phyloP scores from a whole-genome alignment of 2,888 invertebrate species.

The Herminia tarsipennalis region DNA sequence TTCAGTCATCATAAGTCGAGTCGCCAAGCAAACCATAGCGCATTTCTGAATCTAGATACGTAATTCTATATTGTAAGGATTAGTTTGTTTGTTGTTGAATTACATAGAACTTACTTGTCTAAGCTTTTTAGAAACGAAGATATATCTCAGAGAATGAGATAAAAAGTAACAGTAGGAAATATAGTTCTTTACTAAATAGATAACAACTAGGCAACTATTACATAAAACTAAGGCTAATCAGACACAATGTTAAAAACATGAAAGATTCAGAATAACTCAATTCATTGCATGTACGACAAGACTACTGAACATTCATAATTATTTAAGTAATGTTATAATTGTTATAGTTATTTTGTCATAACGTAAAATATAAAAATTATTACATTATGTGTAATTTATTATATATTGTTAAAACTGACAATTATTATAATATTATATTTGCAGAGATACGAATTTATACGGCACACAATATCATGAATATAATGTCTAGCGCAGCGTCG shows the following conservation, averaged over 20 bases:
- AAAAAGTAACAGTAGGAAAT: constrained; percentile 10
- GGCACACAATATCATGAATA: constrained; percentile 37
- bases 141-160: constrained; percentile 6
- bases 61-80: neutral
- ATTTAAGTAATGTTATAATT: constrained; percentile 14
- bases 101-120: too few species aligned
- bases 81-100: too few species aligned
- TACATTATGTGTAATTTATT: constrained; percentile 28
- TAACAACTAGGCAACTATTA: constrained; percentile 1
- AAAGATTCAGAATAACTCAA: constrained; percentile 6
- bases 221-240: neutral
- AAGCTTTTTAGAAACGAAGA: too few species aligned
- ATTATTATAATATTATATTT: constrained; percentile 32
- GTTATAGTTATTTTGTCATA: constrained; percentile 19
- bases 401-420: constrained; percentile 34
- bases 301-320: constrained; percentile 12
- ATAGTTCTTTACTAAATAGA: constrained; percentile 6
- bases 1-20: constrained; percentile 4
- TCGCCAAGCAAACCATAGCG: neutral
- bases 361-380: constrained; percentile 26
- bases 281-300: constrained; percentile 2
- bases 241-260: neutral
- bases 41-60: neutral
- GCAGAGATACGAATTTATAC: constrained; percentile 35
- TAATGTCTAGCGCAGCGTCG: constrained; percentile 27